Evolutionary conservation across 1,140 invertebrate genomes (phyloP), one percentile per base, ranked within the genome.

Genomic region (Pogonomyrmex californicus): DNA sequence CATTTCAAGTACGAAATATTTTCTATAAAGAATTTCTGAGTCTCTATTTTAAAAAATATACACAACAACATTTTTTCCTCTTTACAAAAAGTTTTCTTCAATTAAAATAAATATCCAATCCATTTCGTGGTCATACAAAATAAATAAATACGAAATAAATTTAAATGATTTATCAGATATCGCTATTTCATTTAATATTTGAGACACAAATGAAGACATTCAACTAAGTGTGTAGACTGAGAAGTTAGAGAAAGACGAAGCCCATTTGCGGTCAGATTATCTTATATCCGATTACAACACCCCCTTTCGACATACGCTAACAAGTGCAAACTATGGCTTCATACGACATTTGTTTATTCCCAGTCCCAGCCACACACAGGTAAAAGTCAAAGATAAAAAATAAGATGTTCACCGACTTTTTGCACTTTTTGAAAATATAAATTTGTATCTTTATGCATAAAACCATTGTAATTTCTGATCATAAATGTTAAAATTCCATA

Each of bases 211-310:
- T 49, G 14, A 47, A 76, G 54, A 70, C 51, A 58, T 47, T 62
- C 58, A 51, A 44, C 56, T 30, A 89, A 90, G 78, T 56, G 41
- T 60, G 49, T 54, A 60, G 14, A n/a, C 5, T 9, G 36, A 82
- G 36, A 54, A 68, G 54, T 58, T 63, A 30, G 5, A 63, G 33
- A 33, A 10, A 56, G 66, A 68, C 5, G 91, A 92, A 92, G 79
- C 91, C 91, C 60, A 36, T 12, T n/a, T 38, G 58, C 36, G 30
- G 33, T 62, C n/a, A 85, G 89, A 92, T 92, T 91, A 91, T 77
- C 81, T 78, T 91, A 86, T 91, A 92, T 92, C 91, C 62, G 66
- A 86, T 92, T 92, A 92, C 89, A 91, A 23, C 23, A 23, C 23
- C 9, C 77, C 85, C 87, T 89, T 91, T 90, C 87, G 85, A 88